These are phyloP conservation scores for Gymnocephalus cernua DNA, from an alignment of 2,113 vertebrate species.

Conservation along the genomic window DNA sequence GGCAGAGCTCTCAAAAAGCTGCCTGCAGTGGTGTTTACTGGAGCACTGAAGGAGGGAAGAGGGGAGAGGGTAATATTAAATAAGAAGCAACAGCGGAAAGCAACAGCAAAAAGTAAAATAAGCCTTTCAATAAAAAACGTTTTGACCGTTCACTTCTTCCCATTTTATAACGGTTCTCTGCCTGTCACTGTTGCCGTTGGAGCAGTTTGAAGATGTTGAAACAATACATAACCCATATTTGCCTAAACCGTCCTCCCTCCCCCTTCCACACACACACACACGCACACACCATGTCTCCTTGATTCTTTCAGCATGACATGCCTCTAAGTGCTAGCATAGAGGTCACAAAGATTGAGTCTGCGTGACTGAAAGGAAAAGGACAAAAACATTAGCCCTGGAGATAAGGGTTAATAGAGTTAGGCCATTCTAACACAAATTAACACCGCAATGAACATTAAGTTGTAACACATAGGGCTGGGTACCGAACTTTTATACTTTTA, in stretches of 20 bases:
- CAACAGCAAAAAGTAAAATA: not conserved
- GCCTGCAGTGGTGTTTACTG: constrained; percentile 55
- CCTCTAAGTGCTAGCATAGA: not conserved
- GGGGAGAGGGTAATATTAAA: not conserved
- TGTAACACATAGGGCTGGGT: too few relatives aligned
- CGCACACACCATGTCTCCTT: not conserved
- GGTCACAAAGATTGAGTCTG: constrained; percentile 28
- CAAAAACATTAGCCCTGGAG: constrained; percentile 1
- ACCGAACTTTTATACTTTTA: too few relatives aligned
- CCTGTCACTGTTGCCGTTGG: not conserved
- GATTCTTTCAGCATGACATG: constrained; percentile 9
- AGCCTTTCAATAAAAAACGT: not conserved
- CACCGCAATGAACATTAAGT: too few relatives aligned
- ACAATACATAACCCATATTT: constrained; percentile 73
- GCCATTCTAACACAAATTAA: constrained; percentile 24
- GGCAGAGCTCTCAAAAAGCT: constrained; percentile 57
- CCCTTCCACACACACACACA: constrained; percentile 19
- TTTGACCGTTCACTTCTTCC: not conserved
- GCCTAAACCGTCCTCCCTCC: not conserved
- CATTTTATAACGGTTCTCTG: not conserved
- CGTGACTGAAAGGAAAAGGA: constrained; percentile 25
- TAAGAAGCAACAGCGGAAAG: not conserved
- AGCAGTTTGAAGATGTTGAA: constrained; percentile 62
- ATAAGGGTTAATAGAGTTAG: constrained; percentile 25
- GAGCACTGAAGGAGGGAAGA: not conserved